These are phyloP conservation scores for Eremophila alpestris DNA, from an alignment of 2,797 vertebrate genomes.

Conservation along the genomic window DNA sequence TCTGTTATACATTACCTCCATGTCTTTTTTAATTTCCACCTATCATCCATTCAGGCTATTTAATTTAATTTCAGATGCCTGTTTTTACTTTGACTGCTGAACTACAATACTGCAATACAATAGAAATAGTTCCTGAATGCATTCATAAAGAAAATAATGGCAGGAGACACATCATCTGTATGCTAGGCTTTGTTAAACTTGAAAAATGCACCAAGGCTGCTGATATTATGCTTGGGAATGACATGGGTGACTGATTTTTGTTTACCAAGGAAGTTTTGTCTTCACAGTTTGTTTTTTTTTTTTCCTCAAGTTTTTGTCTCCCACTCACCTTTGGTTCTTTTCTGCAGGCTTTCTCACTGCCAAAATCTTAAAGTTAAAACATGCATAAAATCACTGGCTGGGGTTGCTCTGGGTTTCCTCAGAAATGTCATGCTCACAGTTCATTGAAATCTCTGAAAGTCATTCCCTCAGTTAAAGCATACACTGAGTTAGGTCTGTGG, in stretches of 20 bases:
- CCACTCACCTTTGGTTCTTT: not conserved
- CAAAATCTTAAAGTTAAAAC: not conserved
- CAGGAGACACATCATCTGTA: not conserved
- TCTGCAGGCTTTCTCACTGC: not conserved
- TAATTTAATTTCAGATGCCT: constrained; percentile 6
- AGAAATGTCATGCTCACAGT: not conserved
- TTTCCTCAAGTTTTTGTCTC: not conserved
- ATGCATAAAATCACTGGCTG: not conserved
- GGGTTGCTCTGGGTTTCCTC: not conserved
- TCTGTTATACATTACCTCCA: not conserved
- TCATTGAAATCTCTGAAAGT: not conserved
- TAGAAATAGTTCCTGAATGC: not conserved
- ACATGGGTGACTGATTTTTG: not conserved
- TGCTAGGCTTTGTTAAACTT: constrained; percentile 15
- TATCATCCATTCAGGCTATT: not conserved
- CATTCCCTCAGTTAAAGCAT: not conserved
- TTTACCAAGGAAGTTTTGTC: not conserved
- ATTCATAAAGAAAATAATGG: not conserved
- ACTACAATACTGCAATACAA: not conserved
- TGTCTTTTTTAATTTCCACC: not conserved
- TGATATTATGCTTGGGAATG: not conserved
- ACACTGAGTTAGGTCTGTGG: not conserved
- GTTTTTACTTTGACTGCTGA: not conserved
- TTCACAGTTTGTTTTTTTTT: not conserved
- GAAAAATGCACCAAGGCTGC: not conserved